Conservation (phyloP, 2,797 vertebrate genomes). For the Ciconia nigra region DNA sequence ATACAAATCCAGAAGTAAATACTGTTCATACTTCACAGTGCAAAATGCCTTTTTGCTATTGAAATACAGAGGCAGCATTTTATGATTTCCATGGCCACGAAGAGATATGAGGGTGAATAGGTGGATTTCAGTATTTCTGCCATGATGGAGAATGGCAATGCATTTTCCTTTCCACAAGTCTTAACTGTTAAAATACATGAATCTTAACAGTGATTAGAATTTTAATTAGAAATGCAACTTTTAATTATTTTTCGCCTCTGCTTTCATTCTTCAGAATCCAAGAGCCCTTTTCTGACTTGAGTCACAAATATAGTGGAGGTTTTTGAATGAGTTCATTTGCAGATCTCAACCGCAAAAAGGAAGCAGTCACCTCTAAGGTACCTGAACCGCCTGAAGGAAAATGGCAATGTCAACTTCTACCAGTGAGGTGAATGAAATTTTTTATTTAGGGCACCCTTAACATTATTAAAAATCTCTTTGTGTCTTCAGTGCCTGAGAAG, state of each 20-base stretch:
- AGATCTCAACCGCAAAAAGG: not conserved
- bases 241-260: not conserved
- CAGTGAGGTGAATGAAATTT: not conserved
- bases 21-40: not conserved
- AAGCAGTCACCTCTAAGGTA: not conserved
- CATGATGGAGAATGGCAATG: not conserved
- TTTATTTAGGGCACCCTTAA: not conserved
- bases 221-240: not conserved
- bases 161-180: not conserved
- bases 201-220: not conserved
- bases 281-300: not conserved
- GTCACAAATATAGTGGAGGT: not conserved
- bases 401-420: not conserved
- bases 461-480: not conserved
- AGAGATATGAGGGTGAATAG: not conserved
- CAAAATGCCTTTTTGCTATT: not conserved
- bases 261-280: not conserved
- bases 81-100: not conserved
- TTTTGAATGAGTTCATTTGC: not conserved
- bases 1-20: not conserved
- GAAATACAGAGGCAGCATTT: not conserved
- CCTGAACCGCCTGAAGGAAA: not conserved
- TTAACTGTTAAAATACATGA: not conserved
- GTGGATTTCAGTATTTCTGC: not conserved
- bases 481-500: not conserved